phyloP scores from a whole-genome alignment of 1,140 invertebrate species.

The Bicyclus anynana region DNA sequence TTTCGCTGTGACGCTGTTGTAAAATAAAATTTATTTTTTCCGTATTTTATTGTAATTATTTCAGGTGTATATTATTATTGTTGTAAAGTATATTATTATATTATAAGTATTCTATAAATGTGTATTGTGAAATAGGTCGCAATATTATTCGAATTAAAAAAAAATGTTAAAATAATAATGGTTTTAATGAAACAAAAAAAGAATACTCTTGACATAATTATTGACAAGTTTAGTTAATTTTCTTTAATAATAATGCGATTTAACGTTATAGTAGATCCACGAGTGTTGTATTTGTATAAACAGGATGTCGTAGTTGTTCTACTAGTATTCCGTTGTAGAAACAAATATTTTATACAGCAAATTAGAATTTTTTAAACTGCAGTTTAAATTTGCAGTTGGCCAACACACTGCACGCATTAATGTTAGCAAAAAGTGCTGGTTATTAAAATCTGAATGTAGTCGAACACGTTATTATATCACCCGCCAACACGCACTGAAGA shows the following conservation, averaged over 20 bases:
- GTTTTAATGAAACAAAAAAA: too few relatives aligned
- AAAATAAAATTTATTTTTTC: constrained; percentile 29
- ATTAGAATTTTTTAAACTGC: neutral
- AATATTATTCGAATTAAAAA: constrained; percentile 28
- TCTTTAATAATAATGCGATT: constrained; percentile 39
- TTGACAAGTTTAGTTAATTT: neutral
- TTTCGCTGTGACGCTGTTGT: constrained; percentile 50
- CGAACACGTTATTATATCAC: too few relatives aligned
- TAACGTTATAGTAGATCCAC: constrained; percentile 60
- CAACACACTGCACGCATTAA: constrained; percentile 72
- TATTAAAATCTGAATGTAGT: neutral
- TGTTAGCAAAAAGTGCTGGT: constrained; percentile 8
- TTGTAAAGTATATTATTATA: constrained; percentile 35
- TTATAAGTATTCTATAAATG: constrained; percentile 30
- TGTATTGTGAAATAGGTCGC: constrained; percentile 39
- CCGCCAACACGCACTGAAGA: too few relatives aligned
- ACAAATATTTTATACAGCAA: too few relatives aligned
- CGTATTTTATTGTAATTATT: constrained; percentile 1
- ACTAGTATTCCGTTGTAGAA: too few relatives aligned
- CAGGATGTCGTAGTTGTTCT: constrained; percentile 37
- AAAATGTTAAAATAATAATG: too few relatives aligned
- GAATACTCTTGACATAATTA: too few relatives aligned
- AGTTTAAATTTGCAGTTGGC: constrained; percentile 35
- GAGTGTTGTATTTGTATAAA: constrained; percentile 51
- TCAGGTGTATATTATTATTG: constrained; percentile 5